Conservation (phyloP, 2,888 invertebrate species). For the Abrostola tripartita region DNA sequence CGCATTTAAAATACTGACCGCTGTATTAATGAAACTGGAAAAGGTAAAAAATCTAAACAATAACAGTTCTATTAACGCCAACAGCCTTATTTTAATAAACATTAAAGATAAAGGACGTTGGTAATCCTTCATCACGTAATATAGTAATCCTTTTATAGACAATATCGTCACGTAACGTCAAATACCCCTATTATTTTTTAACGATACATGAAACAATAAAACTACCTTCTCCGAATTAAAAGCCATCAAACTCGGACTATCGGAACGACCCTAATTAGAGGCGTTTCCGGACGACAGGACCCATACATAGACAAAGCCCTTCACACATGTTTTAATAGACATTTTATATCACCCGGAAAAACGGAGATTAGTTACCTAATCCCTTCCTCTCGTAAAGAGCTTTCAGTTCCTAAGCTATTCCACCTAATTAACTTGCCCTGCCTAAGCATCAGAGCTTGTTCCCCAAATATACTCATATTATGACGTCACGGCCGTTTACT, state of each 20-base stretch:
- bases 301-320: slow-evolving; percentile 1
- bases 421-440: slow-evolving; percentile 46
- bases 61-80: too few species aligned
- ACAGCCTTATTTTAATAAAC: too few species aligned
- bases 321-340: slow-evolving; percentile 30
- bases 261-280: slow-evolving; percentile 16
- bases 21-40: too few species aligned
- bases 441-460: slow-evolving; percentile 17
- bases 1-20: too few species aligned
- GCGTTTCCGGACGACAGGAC: slow-evolving; percentile 6
- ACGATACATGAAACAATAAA: background rate
- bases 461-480: slow-evolving; percentile 28
- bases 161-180: too few species aligned
- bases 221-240: background rate
- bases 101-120: too few species aligned
- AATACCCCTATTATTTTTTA: too few species aligned
- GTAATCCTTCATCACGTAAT: too few species aligned
- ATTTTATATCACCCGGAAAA: slow-evolving; percentile 42
- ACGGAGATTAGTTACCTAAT: slow-evolving; percentile 33
- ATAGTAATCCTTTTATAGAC: too few species aligned
- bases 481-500: slow-evolving; percentile 25
- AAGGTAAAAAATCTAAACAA: too few species aligned
- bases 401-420: slow-evolving; percentile 34
- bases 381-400: slow-evolving; percentile 40
- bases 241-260: slow-evolving; percentile 17